phyloP scores from a whole-genome alignment of 2,888 invertebrate genomes.

The Tenthredo distinguenda region DNA sequence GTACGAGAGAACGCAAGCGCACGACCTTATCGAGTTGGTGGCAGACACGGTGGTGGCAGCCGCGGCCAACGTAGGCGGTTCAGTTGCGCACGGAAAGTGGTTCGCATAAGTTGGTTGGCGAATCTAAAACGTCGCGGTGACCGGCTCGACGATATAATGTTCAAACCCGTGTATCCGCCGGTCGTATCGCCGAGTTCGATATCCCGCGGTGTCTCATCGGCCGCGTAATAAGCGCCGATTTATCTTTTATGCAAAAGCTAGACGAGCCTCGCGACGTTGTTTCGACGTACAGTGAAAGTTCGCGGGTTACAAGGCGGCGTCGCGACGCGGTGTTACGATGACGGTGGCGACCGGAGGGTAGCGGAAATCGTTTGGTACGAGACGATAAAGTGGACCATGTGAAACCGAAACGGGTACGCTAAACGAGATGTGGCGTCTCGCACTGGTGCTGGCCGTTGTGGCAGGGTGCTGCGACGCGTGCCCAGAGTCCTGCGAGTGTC shows the following conservation, averaged over 20 bases:
- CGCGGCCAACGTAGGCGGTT: slow-evolving; percentile 13
- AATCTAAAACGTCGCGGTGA: neutral
- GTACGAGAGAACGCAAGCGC: slow-evolving; percentile 46
- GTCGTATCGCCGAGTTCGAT: neutral
- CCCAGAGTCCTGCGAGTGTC: slow-evolving; percentile 72
- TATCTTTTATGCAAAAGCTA: neutral
- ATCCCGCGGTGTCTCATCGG: neutral
- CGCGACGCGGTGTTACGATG: slow-evolving; percentile 40
- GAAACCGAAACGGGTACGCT: neutral
- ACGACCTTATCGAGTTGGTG: slow-evolving; percentile 48
- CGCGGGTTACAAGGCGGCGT: neutral
- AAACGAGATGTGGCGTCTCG: slow-evolving; percentile 72
- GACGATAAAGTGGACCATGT: slow-evolving; percentile 19
- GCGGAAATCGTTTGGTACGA: neutral
- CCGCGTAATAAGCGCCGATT: neutral
- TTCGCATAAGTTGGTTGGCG: neutral
- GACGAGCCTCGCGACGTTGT: neutral
- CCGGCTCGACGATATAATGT: neutral
- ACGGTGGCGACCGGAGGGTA: slow-evolving; percentile 11
- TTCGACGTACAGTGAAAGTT: neutral
- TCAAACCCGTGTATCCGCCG: neutral
- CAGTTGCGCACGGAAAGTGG: slow-evolving; percentile 36
- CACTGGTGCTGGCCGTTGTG: slow-evolving; percentile 73
- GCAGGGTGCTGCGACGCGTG: slow-evolving; percentile 72
- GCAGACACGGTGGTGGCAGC: slow-evolving; percentile 39